These are phyloP conservation scores for Phrixothrix hirtus DNA, from an alignment of 2,888 invertebrate species.

Conservation along the genomic window DNA sequence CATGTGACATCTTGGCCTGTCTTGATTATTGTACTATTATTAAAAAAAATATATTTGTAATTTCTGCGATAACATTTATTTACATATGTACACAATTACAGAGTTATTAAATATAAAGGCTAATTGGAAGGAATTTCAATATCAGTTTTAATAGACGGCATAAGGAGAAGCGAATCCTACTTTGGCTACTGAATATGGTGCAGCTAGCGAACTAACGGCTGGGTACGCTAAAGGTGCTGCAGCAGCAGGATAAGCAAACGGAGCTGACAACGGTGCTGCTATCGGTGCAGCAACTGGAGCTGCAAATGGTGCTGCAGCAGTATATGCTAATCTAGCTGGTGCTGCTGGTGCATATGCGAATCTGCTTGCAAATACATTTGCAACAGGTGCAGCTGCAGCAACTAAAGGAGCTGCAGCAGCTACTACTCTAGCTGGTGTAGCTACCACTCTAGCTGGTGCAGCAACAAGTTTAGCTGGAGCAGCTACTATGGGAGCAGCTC, in stretches of 20 bases:
- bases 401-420: constrained; percentile 40
- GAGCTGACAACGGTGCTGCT: constrained; percentile 7
- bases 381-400: constrained; percentile 42
- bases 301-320: constrained; percentile 14
- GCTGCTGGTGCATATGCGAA: constrained; percentile 26
- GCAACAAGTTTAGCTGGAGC: constrained; percentile 6
- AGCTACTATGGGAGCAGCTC: constrained; percentile 28
- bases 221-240: no score
- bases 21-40: no score
- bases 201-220: no score
- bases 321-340: constrained; percentile 6
- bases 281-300: constrained; percentile 8
- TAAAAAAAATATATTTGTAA: no score
- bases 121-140: background rate
- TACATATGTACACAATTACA: no score
- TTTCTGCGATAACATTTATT: no score
- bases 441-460: constrained; percentile 5
- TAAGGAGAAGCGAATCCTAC: no score
- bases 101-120: background rate
- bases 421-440: constrained; percentile 24
- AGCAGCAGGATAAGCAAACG: constrained; percentile 22
- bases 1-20: no score
- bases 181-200: constrained; percentile 12
- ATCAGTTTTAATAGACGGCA: no score
- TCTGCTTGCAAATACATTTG: constrained; percentile 44